Conservation (phyloP, 2,888 invertebrate species). For the Heteromurus nitidus region DNA sequence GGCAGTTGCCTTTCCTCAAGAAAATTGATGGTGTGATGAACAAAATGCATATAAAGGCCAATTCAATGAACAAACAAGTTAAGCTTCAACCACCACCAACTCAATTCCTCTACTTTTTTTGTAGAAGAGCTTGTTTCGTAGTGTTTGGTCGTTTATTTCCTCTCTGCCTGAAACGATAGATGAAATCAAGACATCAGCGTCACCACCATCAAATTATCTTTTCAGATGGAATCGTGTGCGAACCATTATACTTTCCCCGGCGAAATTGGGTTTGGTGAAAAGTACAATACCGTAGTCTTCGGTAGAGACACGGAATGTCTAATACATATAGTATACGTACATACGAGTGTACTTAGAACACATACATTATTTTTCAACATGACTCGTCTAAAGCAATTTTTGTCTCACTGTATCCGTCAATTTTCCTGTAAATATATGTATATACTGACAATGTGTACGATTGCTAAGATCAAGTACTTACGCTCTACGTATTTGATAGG, state of each 20-base stretch:
- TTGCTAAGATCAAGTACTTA: too few relatives aligned
- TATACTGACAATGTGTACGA: too few relatives aligned
- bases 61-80: constrained; percentile 58
- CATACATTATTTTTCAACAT: too few relatives aligned
- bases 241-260: neutral
- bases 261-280: constrained; percentile 13
- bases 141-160: constrained; percentile 46
- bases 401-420: too few relatives aligned
- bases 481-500: too few relatives aligned
- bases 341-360: too few relatives aligned
- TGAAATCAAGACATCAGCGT: constrained; percentile 53
- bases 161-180: constrained; percentile 6
- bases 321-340: too few relatives aligned
- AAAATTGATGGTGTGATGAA: constrained; percentile 42
- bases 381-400: too few relatives aligned
- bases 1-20: constrained; percentile 34
- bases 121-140: constrained; percentile 23
- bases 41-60: constrained; percentile 50
- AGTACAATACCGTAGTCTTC: too few relatives aligned
- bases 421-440: too few relatives aligned
- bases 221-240: neutral
- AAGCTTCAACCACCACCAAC: neutral
- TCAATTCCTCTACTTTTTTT: neutral
- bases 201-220: neutral
- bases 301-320: too few relatives aligned